phyloP scores from a whole-genome alignment of 2,797 vertebrate species.

The Acipenser ruthenus region DNA sequence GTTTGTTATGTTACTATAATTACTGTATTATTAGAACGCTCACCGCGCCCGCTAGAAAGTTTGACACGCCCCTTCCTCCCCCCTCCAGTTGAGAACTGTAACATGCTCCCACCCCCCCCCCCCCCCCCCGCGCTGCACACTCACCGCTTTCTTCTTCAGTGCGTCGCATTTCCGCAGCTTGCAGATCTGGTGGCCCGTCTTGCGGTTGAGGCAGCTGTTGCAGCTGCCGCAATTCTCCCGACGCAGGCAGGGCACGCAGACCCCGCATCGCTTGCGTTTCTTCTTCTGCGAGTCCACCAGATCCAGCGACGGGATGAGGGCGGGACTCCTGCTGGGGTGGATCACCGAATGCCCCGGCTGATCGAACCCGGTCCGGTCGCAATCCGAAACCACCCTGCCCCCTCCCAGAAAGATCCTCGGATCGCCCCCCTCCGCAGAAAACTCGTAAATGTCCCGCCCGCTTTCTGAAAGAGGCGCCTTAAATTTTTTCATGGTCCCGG shows the following conservation, averaged over 20 bases:
- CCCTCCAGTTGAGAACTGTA: not conserved
- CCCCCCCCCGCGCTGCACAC: constrained; percentile 13
- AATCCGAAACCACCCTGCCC: constrained; percentile 47
- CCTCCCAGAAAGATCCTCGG: constrained; percentile 33
- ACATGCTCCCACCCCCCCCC: constrained; percentile 30
- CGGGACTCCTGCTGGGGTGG: constrained; percentile 20
- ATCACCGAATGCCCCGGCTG: constrained; percentile 52
- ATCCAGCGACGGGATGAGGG: constrained; percentile 16
- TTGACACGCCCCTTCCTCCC: not conserved
- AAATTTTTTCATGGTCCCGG: constrained; percentile 28
- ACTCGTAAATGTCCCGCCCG: constrained; percentile 38
- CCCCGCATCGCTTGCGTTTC: constrained; percentile 73
- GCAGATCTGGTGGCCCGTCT: constrained; percentile 82
- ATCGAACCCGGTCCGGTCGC: constrained; percentile 54
- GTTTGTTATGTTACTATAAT: too few relatives aligned
- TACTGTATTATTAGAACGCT: too few relatives aligned
- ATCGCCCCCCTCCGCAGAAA: constrained; percentile 43
- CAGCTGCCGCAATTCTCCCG: constrained; percentile 74
- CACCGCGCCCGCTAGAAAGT: not conserved
- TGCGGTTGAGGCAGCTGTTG: constrained; percentile 73
- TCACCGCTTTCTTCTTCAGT: constrained; percentile 61
- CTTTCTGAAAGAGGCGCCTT: not conserved
- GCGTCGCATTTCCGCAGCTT: constrained; percentile 78
- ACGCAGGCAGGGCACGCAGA: constrained; percentile 67
- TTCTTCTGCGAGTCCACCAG: constrained; percentile 42